Conservation (phyloP, 2,888 invertebrate genomes). For the Mythimna lalbum region DNA sequence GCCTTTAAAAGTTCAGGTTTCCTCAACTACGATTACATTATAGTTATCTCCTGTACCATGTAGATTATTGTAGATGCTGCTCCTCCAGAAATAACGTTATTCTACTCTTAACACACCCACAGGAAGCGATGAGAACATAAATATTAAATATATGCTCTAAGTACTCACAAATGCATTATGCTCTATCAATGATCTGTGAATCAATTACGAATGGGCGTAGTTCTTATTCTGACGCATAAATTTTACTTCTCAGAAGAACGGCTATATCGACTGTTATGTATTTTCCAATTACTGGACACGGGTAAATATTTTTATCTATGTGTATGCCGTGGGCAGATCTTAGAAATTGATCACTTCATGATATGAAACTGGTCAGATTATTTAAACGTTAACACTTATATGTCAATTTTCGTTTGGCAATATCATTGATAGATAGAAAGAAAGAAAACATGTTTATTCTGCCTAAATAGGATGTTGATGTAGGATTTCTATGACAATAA, state of each 20-base stretch:
- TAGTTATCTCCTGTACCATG: neutral
- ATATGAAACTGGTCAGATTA: no score
- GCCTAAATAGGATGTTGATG: no score
- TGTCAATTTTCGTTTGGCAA: no score
- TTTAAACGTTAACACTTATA: no score
- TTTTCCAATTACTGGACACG: constrained; percentile 28
- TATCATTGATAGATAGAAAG: no score
- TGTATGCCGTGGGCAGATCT: no score
- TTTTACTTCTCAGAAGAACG: constrained; percentile 24
- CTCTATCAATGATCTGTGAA: constrained; percentile 63
- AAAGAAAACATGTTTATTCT: no score
- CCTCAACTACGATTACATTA: neutral
- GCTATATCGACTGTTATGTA: constrained; percentile 15
- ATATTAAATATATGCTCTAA: constrained; percentile 39
- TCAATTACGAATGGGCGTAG: constrained; percentile 58
- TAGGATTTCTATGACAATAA: no score
- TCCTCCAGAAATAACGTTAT: constrained; percentile 12
- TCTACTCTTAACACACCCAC: constrained; percentile 17
- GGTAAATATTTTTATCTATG: constrained; percentile 2
- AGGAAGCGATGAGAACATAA: constrained; percentile 45
- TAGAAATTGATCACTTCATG: no score
- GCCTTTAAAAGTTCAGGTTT: neutral
- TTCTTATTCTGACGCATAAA: constrained; percentile 50
- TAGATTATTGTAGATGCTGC: neutral
- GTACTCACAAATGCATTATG: constrained; percentile 54